Base-by-base conservation (phyloP, 2,797 vertebrate genomes). In the Scleropages formosus region DNA sequence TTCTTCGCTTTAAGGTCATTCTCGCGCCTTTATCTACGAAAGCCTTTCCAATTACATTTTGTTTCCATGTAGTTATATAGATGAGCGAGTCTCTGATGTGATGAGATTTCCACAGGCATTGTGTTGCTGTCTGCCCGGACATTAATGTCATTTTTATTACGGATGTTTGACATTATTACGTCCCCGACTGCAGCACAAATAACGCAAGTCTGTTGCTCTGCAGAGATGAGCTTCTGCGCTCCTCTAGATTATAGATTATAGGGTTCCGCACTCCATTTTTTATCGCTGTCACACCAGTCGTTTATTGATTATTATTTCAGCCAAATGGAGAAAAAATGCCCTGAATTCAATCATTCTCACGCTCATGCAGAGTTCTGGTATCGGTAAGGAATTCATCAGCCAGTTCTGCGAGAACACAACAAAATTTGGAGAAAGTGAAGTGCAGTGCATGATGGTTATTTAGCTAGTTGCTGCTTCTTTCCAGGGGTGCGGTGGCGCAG, bases 281-380 rank as follows among this genome's bases (percentile, higher is more conserved):
- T 82, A 87, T 85, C 76, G 24, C 78, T n/a, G 79, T 79, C 80
- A 76, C 64, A 83, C 76, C 65, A 74, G 78, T 56, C 13, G 27
- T 51, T 7, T 88, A 87, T 87, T 87, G 87, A 87, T 88, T 81
- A 88, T 78, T 77, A 71, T 44, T 62, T 59, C 4, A 13, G 4
- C 15, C 53, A 13, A 13, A 13, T 58, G 53, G 53, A 13, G 31
- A 47, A 75, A 16, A 75, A 58, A 59, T 16, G 12, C 7, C 51
- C 27, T 15, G n/a, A 15, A 46, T 58, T 67, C 64, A 59, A 22
- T 59, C 16, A 10, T 64, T 22, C 24, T 51, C 3, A 12, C n/a
- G n/a, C n/a, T n/a, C 31, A 39, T 67, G 18, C 53, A 22, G n/a
- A 69, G 46, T 46, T 67, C 47, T 69, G 46, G 16, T 46, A 69